Percentiles rank a stretch among this genome's conserved stretches.
These are phyloP conservation scores for Cassiopea xamachana DNA, from an alignment of 30 jellyfish, hydroid and myxozoan species.

Conservation along the genomic window DNA sequence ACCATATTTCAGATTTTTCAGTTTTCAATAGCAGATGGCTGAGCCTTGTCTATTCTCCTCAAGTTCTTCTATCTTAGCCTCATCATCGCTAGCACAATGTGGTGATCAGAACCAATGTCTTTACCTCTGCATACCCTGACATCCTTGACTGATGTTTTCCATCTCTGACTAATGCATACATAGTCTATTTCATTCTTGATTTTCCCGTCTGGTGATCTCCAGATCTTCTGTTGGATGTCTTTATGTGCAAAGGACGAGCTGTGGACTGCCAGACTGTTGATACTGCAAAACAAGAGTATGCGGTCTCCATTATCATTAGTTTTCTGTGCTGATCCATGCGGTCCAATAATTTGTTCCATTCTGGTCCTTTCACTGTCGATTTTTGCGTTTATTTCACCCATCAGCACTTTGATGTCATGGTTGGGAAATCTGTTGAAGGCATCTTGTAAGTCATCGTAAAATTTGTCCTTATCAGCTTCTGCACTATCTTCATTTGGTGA, in stretches of 20 bases:
- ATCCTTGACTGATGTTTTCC: conserved; percentile 14
- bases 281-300: too few relatives aligned
- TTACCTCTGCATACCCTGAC: conserved; percentile 7
- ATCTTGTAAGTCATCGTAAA: neutral
- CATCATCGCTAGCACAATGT: conserved; percentile 15
- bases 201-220: too few relatives aligned
- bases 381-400: neutral
- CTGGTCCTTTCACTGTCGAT: too few relatives aligned
- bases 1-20: conserved; percentile 4
- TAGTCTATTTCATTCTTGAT: conserved; percentile 3
- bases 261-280: too few relatives aligned
- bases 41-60: neutral
- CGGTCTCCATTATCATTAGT: too few relatives aligned
- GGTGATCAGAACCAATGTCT: conserved; percentile 45
- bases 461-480: too few relatives aligned
- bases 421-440: conserved; percentile 12
- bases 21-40: conserved; percentile 1
- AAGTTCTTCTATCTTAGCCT: conserved; percentile 4
- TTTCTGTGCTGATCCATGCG: too few relatives aligned
- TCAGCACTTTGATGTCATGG: conserved; percentile 26
- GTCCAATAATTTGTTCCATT: too few relatives aligned
- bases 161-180: conserved; percentile 1
- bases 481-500: too few relatives aligned
- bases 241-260: too few relatives aligned
- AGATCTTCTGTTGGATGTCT: too few relatives aligned